Evolutionary conservation across 2,888 invertebrate genomes (phyloP), one percentile per base, ranked within the genome.

Genomic region (Dynastes hyllus): DNA sequence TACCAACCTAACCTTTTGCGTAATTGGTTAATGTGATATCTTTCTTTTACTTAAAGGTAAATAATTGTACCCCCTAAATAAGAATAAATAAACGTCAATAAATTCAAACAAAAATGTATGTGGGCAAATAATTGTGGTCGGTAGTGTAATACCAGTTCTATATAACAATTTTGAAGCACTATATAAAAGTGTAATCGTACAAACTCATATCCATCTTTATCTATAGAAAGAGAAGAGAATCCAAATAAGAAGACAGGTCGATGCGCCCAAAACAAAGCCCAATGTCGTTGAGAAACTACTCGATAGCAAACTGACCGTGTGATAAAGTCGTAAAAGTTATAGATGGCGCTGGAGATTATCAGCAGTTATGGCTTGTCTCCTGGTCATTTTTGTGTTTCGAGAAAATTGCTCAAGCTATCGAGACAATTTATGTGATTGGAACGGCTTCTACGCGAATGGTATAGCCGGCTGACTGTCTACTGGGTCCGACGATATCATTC

Each of bases 301-400:
- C 79, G 81, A 82, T 78, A 65, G 79, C 83, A 84, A 87, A 86
- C 85, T 87, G 87, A 86, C 86, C 86, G 86, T 86, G 85, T 83
- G 87, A 87, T 87, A 86, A 84, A 86, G 87, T 87, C 87, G 86
- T 86, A 85, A 87, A 87, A 87, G 86, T 88, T 88, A 88, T 88
- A 86, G 87, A 88, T 88, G 86, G 87, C 85, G 84, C 84, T 85
- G 83, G 85, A 87, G 87, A 87, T 87, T 87, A 87, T 87, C 87
- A 86, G 86, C 86, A 85, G 86, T 87, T 87, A 87, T 86, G 86
- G 86, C 85, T 86, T 87, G 86, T 87, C 86, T 86, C 84, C 84
- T 87, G 86, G 87, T 87, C 86, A 85, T 86, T 87, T 86, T 84
- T 85, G 85, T 85, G 87, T 87, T 87, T 86, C 85, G 83, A 83